Conservation (phyloP, 2,888 invertebrate species). For the Pterostichus madidus region DNA sequence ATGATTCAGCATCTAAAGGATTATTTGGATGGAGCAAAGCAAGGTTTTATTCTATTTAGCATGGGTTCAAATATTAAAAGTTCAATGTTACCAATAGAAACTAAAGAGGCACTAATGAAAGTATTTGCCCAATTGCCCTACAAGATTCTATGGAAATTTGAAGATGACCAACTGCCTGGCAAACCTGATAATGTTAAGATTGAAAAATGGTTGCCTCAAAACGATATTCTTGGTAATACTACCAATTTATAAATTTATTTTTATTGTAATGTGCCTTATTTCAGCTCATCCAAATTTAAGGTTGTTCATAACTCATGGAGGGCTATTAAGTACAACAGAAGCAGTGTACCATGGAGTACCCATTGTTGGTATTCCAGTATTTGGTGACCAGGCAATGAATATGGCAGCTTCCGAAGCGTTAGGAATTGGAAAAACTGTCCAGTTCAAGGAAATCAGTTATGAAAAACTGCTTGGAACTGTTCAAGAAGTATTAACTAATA, state of each 20-base stretch:
- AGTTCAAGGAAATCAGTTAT: constrained; percentile 17
- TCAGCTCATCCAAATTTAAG: constrained; percentile 79
- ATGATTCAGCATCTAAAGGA: constrained; percentile 22
- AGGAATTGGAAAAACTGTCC: constrained; percentile 68
- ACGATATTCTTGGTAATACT: constrained; percentile 70
- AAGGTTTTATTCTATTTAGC: constrained; percentile 41
- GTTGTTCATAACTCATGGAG: constrained; percentile 81
- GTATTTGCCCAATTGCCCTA: constrained; percentile 66
- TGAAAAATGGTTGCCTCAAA: constrained; percentile 77
- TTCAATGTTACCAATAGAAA: constrained; percentile 5
- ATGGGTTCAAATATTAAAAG: constrained; percentile 49
- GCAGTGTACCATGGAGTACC: constrained; percentile 78
- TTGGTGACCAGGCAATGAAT: constrained; percentile 78
- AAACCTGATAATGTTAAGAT: constrained; percentile 76
- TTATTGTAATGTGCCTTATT: not conserved
- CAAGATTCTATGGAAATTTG: constrained; percentile 79
- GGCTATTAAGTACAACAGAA: constrained; percentile 80
- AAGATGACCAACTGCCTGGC: constrained; percentile 74
- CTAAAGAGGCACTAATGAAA: not conserved
- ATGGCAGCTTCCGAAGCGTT: constrained; percentile 75
- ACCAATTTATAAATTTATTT: not conserved
- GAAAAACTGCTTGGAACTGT: constrained; percentile 1
- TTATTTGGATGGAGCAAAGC: constrained; percentile 45
- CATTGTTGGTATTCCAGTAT: constrained; percentile 79
- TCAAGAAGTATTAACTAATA: constrained; percentile 17